A percentile compares a stretch with the other conserved stretches of the same genome.
Conservation (phyloP, 2,888 invertebrate species). For the Thera britannica region DNA sequence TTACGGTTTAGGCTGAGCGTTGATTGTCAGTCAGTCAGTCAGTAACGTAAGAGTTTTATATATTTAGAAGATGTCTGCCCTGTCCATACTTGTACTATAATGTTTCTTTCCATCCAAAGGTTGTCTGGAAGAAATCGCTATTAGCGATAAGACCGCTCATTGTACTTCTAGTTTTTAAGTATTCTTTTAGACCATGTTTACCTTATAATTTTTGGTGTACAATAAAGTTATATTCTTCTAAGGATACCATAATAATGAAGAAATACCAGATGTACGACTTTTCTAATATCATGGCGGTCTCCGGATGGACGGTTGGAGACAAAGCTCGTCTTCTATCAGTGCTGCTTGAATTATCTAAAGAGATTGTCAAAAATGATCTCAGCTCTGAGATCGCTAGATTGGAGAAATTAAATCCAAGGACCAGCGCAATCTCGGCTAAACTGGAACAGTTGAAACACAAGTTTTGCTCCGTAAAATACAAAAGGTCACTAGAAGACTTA, state of each 20-base stretch:
- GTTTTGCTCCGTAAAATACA: constrained; percentile 50
- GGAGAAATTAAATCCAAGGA: constrained; percentile 36
- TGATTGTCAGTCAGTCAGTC: too few relatives aligned
- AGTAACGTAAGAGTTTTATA: too few relatives aligned
- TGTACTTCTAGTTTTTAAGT: too few relatives aligned
- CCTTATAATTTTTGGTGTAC: too few relatives aligned
- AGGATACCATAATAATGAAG: constrained; percentile 78
- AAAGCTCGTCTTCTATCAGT: constrained; percentile 80
- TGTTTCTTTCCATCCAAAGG: too few relatives aligned
- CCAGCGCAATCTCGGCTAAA: constrained; percentile 36
- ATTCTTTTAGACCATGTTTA: too few relatives aligned
- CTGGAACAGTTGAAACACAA: constrained; percentile 50
- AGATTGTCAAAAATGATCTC: constrained; percentile 50
- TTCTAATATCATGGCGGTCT: constrained; percentile 69
- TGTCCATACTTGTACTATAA: too few relatives aligned
- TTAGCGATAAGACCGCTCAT: too few relatives aligned
- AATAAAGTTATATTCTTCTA: too few relatives aligned
- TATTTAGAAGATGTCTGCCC: too few relatives aligned
- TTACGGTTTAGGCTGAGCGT: too few relatives aligned
- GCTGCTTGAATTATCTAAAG: constrained; percentile 69
- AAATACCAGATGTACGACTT: constrained; percentile 74
- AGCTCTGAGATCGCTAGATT: constrained; percentile 53
- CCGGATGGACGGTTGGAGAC: constrained; percentile 85
- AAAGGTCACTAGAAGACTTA: constrained; percentile 53
- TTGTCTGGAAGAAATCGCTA: too few relatives aligned